Conservation (phyloP, 92 coral and sea anemone genomes). For the Porites lobata region DNA sequence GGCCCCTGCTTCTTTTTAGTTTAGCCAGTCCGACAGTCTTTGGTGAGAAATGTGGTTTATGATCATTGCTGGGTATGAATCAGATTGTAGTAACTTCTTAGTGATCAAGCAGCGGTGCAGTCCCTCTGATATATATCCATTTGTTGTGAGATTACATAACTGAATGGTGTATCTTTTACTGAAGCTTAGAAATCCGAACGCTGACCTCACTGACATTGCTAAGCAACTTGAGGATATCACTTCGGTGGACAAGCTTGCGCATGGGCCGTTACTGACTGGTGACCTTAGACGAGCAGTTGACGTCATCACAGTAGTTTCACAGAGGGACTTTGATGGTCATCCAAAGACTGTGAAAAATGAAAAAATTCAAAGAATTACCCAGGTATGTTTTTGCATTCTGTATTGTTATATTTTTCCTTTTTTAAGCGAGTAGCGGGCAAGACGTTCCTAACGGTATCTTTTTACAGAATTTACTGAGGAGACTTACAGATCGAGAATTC, state of each 20-base stretch:
- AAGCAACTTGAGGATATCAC: constrained; percentile 60
- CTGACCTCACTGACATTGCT: constrained; percentile 56
- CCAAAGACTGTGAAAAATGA: neutral
- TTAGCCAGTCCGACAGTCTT: too few species aligned
- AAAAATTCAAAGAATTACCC: constrained; percentile 1
- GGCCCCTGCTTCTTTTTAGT: too few species aligned
- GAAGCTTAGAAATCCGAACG: constrained; percentile 53
- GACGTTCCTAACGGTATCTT: neutral
- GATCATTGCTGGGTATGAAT: too few species aligned
- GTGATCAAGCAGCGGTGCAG: too few species aligned
- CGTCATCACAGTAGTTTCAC: constrained; percentile 26
- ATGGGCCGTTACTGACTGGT: constrained; percentile 41
- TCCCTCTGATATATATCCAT: too few species aligned
- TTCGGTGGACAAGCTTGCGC: constrained; percentile 9
- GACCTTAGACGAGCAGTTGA: constrained; percentile 62
- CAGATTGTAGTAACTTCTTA: too few species aligned
- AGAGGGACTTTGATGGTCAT: constrained; percentile 1
- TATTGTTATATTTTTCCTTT: neutral
- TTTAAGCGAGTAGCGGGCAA: neutral
- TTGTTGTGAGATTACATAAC: too few species aligned
- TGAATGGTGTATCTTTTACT: neutral
- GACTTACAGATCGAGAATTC: too few species aligned
- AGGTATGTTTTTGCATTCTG: neutral
- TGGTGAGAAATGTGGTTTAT: too few species aligned
- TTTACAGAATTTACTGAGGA: neutral